Percentiles rank a stretch among this genome's conserved stretches.
phyloP scores from a whole-genome alignment of 2,113 vertebrate species.

The Caranx melampygus region DNA sequence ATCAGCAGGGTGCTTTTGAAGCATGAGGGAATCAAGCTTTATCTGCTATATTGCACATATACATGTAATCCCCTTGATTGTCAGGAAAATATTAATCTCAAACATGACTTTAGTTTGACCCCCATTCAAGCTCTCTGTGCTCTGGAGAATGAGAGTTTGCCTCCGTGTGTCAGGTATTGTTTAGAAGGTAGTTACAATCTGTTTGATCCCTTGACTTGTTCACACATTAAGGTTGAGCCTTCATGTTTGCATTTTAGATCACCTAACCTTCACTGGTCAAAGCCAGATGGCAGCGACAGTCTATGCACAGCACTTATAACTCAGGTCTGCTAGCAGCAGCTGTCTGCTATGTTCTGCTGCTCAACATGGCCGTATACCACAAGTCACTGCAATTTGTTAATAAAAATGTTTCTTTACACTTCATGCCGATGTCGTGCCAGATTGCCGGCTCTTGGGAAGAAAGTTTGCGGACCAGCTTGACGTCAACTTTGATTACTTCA shows the following conservation, averaged over 20 bases:
- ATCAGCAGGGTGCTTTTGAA: conserved; percentile 65
- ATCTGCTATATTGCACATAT: not conserved
- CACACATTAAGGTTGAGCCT: conserved; percentile 17
- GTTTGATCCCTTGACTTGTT: conserved; percentile 35
- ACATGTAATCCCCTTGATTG: not conserved
- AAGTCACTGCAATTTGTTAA: conserved; percentile 64
- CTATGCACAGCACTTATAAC: conserved; percentile 67
- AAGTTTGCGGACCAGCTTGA: conserved; percentile 78
- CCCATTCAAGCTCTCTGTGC: conserved; percentile 15
- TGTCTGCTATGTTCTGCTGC: conserved; percentile 62
- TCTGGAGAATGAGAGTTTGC: conserved; percentile 15
- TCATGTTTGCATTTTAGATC: conserved; percentile 51
- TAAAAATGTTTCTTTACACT: conserved; percentile 62
- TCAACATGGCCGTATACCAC: conserved; percentile 63
- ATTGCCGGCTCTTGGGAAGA: conserved; percentile 73
- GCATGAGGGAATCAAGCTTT: not conserved
- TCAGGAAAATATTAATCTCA: not conserved
- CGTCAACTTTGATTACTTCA: conserved; percentile 80
- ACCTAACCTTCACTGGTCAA: conserved; percentile 61
- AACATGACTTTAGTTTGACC: conserved; percentile 7
- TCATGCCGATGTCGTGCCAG: conserved; percentile 43
- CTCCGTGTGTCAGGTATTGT: conserved; percentile 14
- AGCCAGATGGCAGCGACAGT: conserved; percentile 73
- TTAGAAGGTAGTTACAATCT: not conserved
- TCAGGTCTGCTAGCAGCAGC: conserved; percentile 74